phyloP scores from a whole-genome alignment of 2,113 vertebrate species.

The Labeo catla region DNA sequence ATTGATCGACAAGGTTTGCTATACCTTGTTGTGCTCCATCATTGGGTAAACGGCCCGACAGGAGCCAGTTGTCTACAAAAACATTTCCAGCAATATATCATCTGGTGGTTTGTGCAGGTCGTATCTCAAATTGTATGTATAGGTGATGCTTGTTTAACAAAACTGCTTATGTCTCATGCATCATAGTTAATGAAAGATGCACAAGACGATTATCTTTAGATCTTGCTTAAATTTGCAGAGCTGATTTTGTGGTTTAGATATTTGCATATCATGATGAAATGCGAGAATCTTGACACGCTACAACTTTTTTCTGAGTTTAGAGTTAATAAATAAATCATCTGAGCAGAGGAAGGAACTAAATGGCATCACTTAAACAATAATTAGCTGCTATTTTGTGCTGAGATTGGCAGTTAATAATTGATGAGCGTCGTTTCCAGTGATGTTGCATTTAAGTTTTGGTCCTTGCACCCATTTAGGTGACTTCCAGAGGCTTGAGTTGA shows the following conservation, averaged over 20 bases:
- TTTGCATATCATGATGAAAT: not conserved
- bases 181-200: not conserved
- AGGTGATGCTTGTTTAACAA: not conserved
- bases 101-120: not conserved
- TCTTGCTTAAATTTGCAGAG: constrained; percentile 3
- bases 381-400: constrained; percentile 76
- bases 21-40: constrained; percentile 53
- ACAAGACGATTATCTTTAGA: not conserved
- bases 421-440: constrained; percentile 64
- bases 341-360: constrained; percentile 61
- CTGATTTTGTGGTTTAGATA: constrained; percentile 25
- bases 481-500: constrained; percentile 41
- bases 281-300: constrained; percentile 37
- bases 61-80: constrained; percentile 24
- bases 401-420: constrained; percentile 79
- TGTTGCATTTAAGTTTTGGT: constrained; percentile 53
- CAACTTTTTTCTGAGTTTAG: constrained; percentile 41
- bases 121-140: not conserved
- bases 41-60: constrained; percentile 43
- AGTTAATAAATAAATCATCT: constrained; percentile 76
- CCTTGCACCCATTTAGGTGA: constrained; percentile 50
- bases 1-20: constrained; percentile 54
- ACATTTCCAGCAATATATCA: not conserved
- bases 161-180: not conserved
- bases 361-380: constrained; percentile 83